Conservation (phyloP, 1,140 invertebrate genomes). For the Euura lappo region DNA sequence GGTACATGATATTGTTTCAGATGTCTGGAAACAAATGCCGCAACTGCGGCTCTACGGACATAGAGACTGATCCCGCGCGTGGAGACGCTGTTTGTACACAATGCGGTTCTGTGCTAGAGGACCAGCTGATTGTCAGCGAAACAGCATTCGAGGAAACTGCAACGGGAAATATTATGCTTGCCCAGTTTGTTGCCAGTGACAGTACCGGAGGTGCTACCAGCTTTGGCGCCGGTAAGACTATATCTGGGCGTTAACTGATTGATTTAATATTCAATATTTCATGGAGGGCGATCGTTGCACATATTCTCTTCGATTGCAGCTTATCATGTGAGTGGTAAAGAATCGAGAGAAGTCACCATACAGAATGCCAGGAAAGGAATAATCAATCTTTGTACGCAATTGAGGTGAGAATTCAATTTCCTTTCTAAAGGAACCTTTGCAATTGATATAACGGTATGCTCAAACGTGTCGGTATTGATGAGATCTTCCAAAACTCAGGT, state of each 20-base stretch:
- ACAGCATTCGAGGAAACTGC: conserved; percentile 94
- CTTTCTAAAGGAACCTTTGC: neutral
- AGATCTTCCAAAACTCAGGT: conserved; percentile 47
- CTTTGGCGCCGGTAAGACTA: conserved; percentile 69
- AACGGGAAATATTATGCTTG: conserved; percentile 85
- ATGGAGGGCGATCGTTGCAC: neutral
- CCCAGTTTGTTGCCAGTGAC: conserved; percentile 91
- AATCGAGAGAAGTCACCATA: conserved; percentile 89
- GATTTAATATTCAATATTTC: conserved; percentile 18
- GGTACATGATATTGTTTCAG: conserved; percentile 32
- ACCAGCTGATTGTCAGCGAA: conserved; percentile 95
- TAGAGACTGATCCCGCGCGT: conserved; percentile 89
- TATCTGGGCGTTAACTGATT: conserved; percentile 19
- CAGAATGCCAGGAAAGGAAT: conserved; percentile 87
- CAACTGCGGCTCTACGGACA: conserved; percentile 93
- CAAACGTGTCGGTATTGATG: neutral
- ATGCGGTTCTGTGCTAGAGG: conserved; percentile 95
- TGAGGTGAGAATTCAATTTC: conserved; percentile 58
- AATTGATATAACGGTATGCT: neutral
- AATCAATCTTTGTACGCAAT: conserved; percentile 76
- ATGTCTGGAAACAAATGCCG: conserved; percentile 78
- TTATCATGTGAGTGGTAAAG: conserved; percentile 82
- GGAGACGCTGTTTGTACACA: conserved; percentile 96
- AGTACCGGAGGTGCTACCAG: conserved; percentile 81
- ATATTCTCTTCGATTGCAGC: conserved; percentile 57